Percentiles rank a stretch among this genome's conserved stretches.
These are phyloP conservation scores for Drosophila santomea DNA, from an alignment of 1,140 invertebrate genomes.

Conservation along the genomic window DNA sequence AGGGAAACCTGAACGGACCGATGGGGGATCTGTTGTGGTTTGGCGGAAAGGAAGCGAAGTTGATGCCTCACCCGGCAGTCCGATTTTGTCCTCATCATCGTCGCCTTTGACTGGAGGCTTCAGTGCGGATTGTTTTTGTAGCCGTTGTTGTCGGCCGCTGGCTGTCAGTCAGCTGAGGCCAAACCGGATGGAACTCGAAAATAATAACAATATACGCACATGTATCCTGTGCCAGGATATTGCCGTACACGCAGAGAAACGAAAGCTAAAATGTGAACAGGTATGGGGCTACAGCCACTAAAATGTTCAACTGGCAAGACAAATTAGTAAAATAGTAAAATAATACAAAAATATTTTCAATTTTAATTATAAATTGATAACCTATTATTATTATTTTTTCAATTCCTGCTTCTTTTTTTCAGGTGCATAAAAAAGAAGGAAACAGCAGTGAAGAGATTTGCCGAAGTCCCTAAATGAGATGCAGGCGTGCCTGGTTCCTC, in stretches of 20 bases:
- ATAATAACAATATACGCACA: conserved; percentile 73
- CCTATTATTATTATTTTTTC: too few relatives aligned
- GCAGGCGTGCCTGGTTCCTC: conserved; percentile 59
- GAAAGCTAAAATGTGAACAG: too few relatives aligned
- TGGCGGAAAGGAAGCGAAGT: conserved; percentile 52
- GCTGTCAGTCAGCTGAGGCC: conserved; percentile 62
- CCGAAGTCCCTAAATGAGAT: conserved; percentile 61
- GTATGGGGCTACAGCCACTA: too few relatives aligned
- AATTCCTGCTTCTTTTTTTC: not conserved
- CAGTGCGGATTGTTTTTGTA: conserved; percentile 57
- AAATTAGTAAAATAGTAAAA: too few relatives aligned
- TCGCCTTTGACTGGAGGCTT: conserved; percentile 26
- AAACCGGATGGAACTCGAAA: conserved; percentile 75
- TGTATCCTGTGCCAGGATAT: conserved; percentile 80
- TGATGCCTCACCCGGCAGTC: conserved; percentile 47
- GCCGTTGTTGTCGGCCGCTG: conserved; percentile 30
- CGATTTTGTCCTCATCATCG: conserved; percentile 43
- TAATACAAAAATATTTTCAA: too few relatives aligned
- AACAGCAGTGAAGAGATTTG: conserved; percentile 38
- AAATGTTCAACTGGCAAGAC: too few relatives aligned
- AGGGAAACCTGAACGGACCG: conserved; percentile 28
- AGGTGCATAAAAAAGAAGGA: conserved; percentile 37
- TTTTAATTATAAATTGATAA: too few relatives aligned
- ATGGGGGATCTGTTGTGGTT: conserved; percentile 65
- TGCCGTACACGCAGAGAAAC: conserved; percentile 54